Base-by-base conservation (phyloP, 1,140 invertebrate species). In the Danaus melanippus region DNA sequence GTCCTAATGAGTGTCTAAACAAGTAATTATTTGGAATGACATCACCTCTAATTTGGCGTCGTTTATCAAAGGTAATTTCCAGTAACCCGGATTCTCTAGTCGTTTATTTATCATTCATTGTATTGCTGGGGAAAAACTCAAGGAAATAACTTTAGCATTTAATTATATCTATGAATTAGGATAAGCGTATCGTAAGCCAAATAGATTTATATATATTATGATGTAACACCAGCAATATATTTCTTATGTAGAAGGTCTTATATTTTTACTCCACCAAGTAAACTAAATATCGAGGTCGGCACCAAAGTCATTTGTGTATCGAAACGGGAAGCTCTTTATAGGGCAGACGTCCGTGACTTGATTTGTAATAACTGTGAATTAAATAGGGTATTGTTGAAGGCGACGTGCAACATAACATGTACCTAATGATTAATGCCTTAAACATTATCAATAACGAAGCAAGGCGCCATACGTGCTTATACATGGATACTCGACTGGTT, bases 241-340 rank as follows among this genome's bases (percentile, higher is more conserved):
- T 32, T 32, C 21, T 5, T 32, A 32, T 32, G 7, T 32, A 32
- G 21, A 32, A 32, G 21, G 21, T 32, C 21, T 32, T 32, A 32
- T 32, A 32, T 32, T 32, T 32, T 32, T 32, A 32, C 21, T 32
- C 21, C 21, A 8, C 21, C 43, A 56, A 55, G 42, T 53, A 54
- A 52, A 63, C 60, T 66, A 65, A 70, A 67, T 67, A 69, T 67
- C 65, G 63, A 76, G 67, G 72, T 71, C 66, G 69, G 62, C 65
- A 60, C 64, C 67, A 57, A 70, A 69, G 58, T 64, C 56, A 54
- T 68, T 69, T 64, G 62, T 73, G 69, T 56, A 73, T 59, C 68
- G 69, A 66, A 74, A 74, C 78, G 82, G 80, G 80, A 85, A 86
- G 60, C 67, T 53, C 52, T 56, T 65, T 64, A 64, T 67, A 70